A percentile compares a stretch with the other conserved stretches of the same genome.
phyloP scores from a whole-genome alignment of 1,140 invertebrate genomes.

The Eubasilissa regina region DNA sequence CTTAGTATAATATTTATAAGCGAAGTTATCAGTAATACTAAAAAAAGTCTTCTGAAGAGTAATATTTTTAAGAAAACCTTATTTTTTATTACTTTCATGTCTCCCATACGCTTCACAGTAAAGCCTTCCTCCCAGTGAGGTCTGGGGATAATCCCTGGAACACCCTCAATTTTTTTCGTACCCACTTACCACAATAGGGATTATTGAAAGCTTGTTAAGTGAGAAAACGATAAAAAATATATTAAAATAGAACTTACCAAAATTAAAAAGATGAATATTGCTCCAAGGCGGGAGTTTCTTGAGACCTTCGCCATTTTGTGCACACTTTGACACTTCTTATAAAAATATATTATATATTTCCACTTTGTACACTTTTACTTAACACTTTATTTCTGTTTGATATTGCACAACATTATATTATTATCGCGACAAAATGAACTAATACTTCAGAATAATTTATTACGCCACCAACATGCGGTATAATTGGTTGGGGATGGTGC shows the following conservation, averaged over 20 bases:
- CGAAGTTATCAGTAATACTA: too few relatives aligned
- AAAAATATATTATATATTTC: not conserved
- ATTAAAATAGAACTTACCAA: constrained; percentile 2
- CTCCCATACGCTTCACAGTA: too few relatives aligned
- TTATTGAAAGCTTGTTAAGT: not conserved
- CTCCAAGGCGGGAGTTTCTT: not conserved
- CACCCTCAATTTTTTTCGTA: not conserved
- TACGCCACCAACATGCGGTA: too few relatives aligned
- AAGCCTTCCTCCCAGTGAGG: too few relatives aligned
- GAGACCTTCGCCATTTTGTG: not conserved
- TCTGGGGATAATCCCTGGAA: too few relatives aligned
- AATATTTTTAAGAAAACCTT: too few relatives aligned
- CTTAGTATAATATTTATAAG: too few relatives aligned
- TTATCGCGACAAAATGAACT: not conserved
- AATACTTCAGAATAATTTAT: too few relatives aligned
- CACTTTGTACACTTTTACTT: constrained; percentile 1
- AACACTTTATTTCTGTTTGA: not conserved
- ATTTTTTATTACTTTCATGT: too few relatives aligned
- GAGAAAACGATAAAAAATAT: constrained; percentile 4
- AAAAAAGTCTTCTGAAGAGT: too few relatives aligned
- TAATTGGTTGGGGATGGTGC: too few relatives aligned
- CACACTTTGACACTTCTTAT: constrained; percentile 16
- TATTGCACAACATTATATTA: not conserved
- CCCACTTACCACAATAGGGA: not conserved
- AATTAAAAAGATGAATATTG: constrained; percentile 5